Evolutionary conservation across 2,888 invertebrate genomes (phyloP), one percentile per base, ranked within the genome.

Genomic region (Prenolepis imparis): DNA sequence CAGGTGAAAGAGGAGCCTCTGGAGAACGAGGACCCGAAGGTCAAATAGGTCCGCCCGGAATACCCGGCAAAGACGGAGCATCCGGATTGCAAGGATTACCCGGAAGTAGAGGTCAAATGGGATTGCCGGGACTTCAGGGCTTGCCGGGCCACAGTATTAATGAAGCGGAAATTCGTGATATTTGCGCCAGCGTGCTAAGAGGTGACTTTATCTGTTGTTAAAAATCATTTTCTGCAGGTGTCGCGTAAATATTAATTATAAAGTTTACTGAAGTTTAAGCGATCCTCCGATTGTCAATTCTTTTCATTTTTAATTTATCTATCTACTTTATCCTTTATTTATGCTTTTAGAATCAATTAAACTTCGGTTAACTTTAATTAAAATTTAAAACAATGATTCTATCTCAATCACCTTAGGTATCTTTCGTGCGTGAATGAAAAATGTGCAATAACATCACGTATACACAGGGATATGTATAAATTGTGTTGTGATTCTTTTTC

Each of bases 161-260:
- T 0, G 98, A 98, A 94, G 95, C 95, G 6, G 98, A 98, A 95
- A 96, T 98, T 24, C 95, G 97, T 88, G 98, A 98, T 89, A 97
- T 98, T 90, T 98, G 98, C 93, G 96, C 97, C 90, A 96, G 96
- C 70, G 96, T 98, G 68, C 95, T 98, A 67, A 96, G 97, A 96
- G 98, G 98, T 98, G 95, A 93, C 91, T 82, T 77, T 52, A 52
- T n/a, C 8, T n/a, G 18, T 52, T n/a, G 8, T 52, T 52, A 52
- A 52, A n/a, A n/a, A 18, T 63, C 18, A 36, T 32, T 55, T 39
- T 24, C 1, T 12, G 36, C 8, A 18, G 9, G 55, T 41, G 52
- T 36, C 1, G 1, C 3, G 5, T 66, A 55, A 66, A 57, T 15
- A 15, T 78, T 64, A 75, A 52, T 52, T 39, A n/a, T n/a, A 67